Evolutionary conservation across 2,888 invertebrate genomes (phyloP), one percentile per base, ranked within the genome.

Genomic region (Gymnosoma rotundatum): DNA sequence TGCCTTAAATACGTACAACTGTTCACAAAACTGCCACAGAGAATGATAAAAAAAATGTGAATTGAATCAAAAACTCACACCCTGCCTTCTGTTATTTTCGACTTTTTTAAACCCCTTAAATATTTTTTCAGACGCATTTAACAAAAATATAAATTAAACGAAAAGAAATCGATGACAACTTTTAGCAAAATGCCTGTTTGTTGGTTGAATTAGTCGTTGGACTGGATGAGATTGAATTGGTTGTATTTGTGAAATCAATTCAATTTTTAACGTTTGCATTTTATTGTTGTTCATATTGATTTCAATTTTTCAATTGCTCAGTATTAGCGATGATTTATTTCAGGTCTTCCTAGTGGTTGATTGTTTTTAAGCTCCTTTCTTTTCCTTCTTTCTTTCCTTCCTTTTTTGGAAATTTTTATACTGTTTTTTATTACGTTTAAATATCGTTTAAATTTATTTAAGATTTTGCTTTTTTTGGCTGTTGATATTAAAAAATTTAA

Each of bases 221-320:
- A 45, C 48, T 66, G 18, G 67, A 61, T 61, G 78, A 54, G 61
- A 54, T 70, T 61, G 78, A 70, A 70, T 70, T 76, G 64, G 58
- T 72, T 61, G 66, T 79, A 50, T 70, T 75, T 78, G 73, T 78
- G 69, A 81, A 84, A 78, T 81, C 74, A 84, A 83, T 78, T 83
- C 48, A 83, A 80, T 81, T 75, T 81, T 83, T 63, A 73, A 80
- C 63, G 61, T 81, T 83, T 78, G 73, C 76, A 73, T 78, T 81
- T 78, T 78, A 84, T 78, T 81, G 67, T 84, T 84, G 80, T 81
- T 84, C 69, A 74, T 81, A 84, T 80, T 84, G 80, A 84, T 84
- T 84, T 84, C 78, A 83, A 78, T 80, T 83, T 79, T 80, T 76
- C 79, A 83, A 78, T 73, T 81, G 83, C 73, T 73, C 45, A 61